Conservation (phyloP, 1,140 invertebrate species). For the Nephotettix cincticeps region DNA sequence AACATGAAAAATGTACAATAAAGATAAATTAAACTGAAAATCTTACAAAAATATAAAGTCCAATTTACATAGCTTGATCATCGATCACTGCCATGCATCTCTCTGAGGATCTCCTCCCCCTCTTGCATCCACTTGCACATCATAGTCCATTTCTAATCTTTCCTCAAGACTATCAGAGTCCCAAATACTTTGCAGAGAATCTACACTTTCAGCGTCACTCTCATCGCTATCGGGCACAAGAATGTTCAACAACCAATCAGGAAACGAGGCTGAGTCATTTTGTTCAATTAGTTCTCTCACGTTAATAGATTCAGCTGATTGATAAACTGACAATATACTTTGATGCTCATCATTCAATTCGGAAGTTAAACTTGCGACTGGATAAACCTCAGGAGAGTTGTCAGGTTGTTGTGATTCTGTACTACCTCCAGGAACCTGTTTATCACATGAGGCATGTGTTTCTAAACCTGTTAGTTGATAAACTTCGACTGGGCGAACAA, state of each 20-base stretch:
- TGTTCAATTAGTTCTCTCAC: not conserved
- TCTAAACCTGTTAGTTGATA: not conserved
- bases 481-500: not conserved
- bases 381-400: too few species aligned
- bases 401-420: too few species aligned
- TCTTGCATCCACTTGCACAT: constrained; percentile 1
- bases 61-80: too few species aligned
- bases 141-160: not conserved
- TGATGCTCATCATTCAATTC: not conserved
- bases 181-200: not conserved
- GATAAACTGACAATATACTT: not conserved
- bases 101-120: constrained; percentile 12
- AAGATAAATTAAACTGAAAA: too few species aligned
- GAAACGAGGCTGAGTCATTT: not conserved
- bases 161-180: not conserved
- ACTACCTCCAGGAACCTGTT: too few species aligned
- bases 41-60: too few species aligned
- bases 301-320: not conserved
- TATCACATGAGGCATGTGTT: too few species aligned
- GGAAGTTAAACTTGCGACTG: not conserved
- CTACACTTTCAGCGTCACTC: not conserved
- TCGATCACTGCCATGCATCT: not conserved
- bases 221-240: not conserved
- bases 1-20: too few species aligned
- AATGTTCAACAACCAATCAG: constrained; percentile 3